phyloP scores from a whole-genome alignment of 2,888 invertebrate genomes.

The Mechanitis mazaeus region DNA sequence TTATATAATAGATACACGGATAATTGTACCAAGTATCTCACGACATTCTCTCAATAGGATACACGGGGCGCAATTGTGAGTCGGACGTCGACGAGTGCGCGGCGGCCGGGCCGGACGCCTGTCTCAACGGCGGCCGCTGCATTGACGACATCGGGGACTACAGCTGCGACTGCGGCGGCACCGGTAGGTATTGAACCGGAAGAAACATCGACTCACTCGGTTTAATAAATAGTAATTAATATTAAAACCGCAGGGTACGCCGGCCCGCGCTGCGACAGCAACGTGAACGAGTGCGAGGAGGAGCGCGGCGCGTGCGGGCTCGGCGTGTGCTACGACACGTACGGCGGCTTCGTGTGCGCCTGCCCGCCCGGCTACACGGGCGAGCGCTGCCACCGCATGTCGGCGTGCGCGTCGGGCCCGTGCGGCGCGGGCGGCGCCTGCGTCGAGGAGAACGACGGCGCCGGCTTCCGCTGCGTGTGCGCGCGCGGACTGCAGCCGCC shows the following conservation, averaged over 20 bases:
- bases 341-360: constrained; percentile 86
- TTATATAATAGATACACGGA: too few relatives aligned
- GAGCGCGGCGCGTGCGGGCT: constrained; percentile 79
- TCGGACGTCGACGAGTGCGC: constrained; percentile 86
- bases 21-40: not conserved
- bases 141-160: constrained; percentile 84
- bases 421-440: constrained; percentile 89
- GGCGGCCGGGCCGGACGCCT: constrained; percentile 74
- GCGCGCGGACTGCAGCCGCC: constrained; percentile 71
- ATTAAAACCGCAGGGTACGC: constrained; percentile 74
- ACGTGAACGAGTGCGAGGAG: constrained; percentile 86
- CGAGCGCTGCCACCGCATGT: constrained; percentile 82
- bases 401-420: constrained; percentile 81
- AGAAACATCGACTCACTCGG: too few relatives aligned
- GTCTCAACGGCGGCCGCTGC: constrained; percentile 84
- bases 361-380: constrained; percentile 89
- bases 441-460: constrained; percentile 69
- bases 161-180: constrained; percentile 85
- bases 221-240: too few relatives aligned
- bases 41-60: constrained; percentile 65
- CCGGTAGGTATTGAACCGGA: constrained; percentile 57
- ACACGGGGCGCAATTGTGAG: constrained; percentile 82
- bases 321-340: constrained; percentile 88
- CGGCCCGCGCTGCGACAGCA: constrained; percentile 83
- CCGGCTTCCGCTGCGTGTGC: constrained; percentile 82